A percentile compares a stretch with the other conserved stretches of the same genome.
phyloP scores from a whole-genome alignment of 1,140 invertebrate genomes.

The Drosophila santomea region DNA sequence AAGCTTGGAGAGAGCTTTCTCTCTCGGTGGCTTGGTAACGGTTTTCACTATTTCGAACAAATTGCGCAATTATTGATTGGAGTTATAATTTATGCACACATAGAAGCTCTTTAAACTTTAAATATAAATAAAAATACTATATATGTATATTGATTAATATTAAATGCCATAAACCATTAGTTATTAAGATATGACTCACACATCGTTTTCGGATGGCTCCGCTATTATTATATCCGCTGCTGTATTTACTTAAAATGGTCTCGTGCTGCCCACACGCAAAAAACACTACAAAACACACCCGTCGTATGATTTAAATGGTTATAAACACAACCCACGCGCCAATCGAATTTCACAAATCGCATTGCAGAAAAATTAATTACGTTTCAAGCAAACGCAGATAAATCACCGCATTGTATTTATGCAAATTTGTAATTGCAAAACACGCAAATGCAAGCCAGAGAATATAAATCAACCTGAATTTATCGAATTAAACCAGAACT shows the following conservation, averaged over 20 bases:
- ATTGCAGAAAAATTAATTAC: conserved; percentile 45
- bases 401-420: conserved; percentile 49
- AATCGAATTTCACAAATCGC: conserved; percentile 37
- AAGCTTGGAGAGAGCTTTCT: conserved; percentile 32
- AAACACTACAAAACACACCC: conserved; percentile 1
- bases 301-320: conserved; percentile 34
- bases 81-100: neutral
- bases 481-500: conserved; percentile 18
- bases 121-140: neutral
- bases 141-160: too few relatives aligned
- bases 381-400: conserved; percentile 14
- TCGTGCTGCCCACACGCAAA: conserved; percentile 18
- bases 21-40: conserved; percentile 13
- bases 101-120: neutral
- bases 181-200: neutral
- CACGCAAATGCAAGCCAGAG: conserved; percentile 18
- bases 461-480: conserved; percentile 27
- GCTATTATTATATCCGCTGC: neutral
- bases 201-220: neutral
- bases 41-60: conserved; percentile 23
- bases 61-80: conserved; percentile 29
- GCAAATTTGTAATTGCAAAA: conserved; percentile 37
- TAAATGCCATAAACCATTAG: neutral
- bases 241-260: conserved; percentile 26
- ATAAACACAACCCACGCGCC: conserved; percentile 39